Percentiles rank a stretch among this genome's conserved stretches.
Conservation (phyloP, 53 echinoderm and acorn worm species). For the Antedon mediterranea region DNA sequence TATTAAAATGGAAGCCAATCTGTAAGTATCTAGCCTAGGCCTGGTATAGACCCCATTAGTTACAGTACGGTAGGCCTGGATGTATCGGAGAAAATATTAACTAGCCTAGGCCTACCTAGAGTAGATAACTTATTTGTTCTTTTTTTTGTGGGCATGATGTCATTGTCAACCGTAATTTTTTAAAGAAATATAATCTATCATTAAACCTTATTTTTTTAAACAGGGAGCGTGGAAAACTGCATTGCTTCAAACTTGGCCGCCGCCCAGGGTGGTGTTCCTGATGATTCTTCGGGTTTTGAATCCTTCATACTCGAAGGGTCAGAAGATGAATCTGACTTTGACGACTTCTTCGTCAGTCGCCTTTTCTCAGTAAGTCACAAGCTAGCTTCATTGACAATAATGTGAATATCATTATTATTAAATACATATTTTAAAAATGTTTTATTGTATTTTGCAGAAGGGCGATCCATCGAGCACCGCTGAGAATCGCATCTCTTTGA, state of each 20-base stretch:
- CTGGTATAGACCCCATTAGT: neutral
- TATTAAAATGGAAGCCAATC: neutral
- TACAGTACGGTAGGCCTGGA: too few relatives aligned
- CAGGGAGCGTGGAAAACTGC: constrained; percentile 71
- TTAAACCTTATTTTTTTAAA: too few relatives aligned
- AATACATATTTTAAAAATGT: too few relatives aligned
- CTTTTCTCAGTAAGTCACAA: neutral
- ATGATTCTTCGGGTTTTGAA: constrained; percentile 34
- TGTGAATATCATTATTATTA: too few relatives aligned
- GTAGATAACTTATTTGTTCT: too few relatives aligned
- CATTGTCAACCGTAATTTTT: too few relatives aligned
- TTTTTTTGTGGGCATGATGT: too few relatives aligned
- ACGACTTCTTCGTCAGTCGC: neutral
- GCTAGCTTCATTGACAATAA: too few relatives aligned
- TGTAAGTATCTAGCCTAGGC: constrained; percentile 1
- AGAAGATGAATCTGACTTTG: neutral
- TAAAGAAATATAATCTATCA: too few relatives aligned
- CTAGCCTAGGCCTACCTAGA: too few relatives aligned
- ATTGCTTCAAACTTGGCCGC: constrained; percentile 71
- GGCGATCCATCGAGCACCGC: neutral
- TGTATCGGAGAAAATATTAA: too few relatives aligned
- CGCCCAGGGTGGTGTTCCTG: constrained; percentile 99
- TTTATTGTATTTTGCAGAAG: neutral
- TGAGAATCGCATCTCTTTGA: constrained; percentile 7
- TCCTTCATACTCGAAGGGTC: neutral